Conservation (phyloP, 1,140 invertebrate genomes). For the Nasonia vitripennis region DNA sequence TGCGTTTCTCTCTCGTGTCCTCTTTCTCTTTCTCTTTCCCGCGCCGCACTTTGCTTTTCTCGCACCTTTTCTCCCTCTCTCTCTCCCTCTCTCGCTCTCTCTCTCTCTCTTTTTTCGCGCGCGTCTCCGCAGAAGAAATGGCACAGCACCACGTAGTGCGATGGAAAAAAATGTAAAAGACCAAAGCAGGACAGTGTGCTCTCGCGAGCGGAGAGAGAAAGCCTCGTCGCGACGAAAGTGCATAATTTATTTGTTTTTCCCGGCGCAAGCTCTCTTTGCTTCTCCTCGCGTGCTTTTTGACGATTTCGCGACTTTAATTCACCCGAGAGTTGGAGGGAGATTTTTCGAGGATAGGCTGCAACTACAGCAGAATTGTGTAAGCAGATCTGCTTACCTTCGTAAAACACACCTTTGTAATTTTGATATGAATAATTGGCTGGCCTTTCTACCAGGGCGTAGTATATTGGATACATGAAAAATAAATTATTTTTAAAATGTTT, state of each 20-base stretch:
- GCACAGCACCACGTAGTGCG: background rate
- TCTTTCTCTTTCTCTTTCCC: background rate
- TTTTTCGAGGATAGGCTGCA: no score
- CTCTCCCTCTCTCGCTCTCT: background rate
- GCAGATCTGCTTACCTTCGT: no score
- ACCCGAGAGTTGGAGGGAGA: no score
- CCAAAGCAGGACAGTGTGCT: slow-evolving; percentile 10
- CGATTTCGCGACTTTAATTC: background rate
- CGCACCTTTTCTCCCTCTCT: background rate
- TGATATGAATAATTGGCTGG: no score
- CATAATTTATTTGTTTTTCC: slow-evolving; percentile 48
- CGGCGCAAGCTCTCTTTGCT: background rate
- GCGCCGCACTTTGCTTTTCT: background rate
- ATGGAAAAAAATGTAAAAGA: slow-evolving; percentile 15
- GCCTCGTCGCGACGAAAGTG: slow-evolving; percentile 24
- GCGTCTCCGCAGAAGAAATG: background rate
- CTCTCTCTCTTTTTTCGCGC: background rate
- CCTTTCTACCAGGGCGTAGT: no score
- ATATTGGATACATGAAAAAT: no score
- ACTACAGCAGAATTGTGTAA: no score
- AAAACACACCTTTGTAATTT: no score
- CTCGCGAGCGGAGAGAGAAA: background rate
- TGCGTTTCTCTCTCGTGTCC: background rate
- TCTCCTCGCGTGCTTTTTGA: background rate
- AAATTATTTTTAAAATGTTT: no score